phyloP scores from a whole-genome alignment of 2,888 invertebrate genomes.

The Trichacis sp. region DNA sequence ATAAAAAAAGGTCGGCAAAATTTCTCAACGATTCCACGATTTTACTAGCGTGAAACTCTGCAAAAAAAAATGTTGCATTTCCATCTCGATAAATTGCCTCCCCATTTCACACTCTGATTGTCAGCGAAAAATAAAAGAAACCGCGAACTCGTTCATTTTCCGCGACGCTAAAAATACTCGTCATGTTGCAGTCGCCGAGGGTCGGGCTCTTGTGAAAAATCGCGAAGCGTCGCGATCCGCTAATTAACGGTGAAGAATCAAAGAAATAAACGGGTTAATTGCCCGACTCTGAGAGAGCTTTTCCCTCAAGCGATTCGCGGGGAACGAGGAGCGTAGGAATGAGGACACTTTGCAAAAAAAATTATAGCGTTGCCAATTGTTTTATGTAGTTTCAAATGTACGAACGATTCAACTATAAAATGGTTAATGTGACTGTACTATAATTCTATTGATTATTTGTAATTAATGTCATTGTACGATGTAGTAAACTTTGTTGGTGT shows the following conservation, averaged over 20 bases:
- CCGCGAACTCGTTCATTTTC: background rate
- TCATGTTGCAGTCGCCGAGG: constrained; percentile 19
- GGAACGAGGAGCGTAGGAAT: no score
- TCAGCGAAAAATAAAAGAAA: background rate
- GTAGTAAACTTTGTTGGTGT: no score
- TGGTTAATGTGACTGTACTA: no score
- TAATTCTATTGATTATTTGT: no score
- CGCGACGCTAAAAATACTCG: background rate
- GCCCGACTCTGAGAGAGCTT: constrained; percentile 6
- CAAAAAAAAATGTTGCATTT: background rate
- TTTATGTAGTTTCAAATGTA: no score
- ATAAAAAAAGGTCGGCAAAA: no score
- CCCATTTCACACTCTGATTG: constrained; percentile 1
- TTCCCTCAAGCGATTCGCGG: no score
- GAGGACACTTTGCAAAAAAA: no score
- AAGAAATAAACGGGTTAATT: constrained; percentile 41
- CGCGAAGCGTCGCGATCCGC: constrained; percentile 21
- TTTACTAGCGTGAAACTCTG: background rate
- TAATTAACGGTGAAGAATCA: constrained; percentile 30
- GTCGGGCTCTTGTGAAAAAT: constrained; percentile 10
- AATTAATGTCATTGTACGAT: no score
- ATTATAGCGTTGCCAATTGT: no score
- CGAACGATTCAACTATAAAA: no score
- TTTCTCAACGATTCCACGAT: no score
- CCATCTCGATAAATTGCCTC: background rate